Conservation (phyloP, 1,140 invertebrate species). For the Nixonia krombeini region DNA sequence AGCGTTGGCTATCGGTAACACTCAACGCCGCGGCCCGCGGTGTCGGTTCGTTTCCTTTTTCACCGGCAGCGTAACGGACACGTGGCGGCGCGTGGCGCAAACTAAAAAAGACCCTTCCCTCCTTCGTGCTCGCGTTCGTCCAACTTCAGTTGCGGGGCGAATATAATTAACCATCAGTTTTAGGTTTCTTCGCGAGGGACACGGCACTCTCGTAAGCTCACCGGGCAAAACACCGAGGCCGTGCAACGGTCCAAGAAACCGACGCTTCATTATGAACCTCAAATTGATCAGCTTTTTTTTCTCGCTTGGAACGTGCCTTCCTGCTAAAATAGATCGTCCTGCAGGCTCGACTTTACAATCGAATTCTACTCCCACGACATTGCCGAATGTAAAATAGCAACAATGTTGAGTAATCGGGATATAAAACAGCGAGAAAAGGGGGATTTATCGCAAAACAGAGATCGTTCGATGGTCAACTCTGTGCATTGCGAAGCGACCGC, state of each 20-base stretch:
- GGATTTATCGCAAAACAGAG: not conserved
- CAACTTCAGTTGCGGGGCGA: slow-evolving; percentile 58
- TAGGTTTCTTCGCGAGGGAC: slow-evolving; percentile 62
- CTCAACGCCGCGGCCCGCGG: slow-evolving; percentile 36
- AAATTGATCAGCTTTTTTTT: slow-evolving; percentile 6
- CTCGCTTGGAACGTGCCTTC: too few species aligned
- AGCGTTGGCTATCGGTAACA: slow-evolving; percentile 61
- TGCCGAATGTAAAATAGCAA: too few species aligned
- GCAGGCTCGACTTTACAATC: too few species aligned
- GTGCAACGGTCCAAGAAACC: slow-evolving; percentile 14
- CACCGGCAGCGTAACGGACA: slow-evolving; percentile 53
- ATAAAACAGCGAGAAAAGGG: too few species aligned
- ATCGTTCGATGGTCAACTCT: too few species aligned
- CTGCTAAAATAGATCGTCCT: too few species aligned
- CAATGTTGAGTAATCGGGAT: too few species aligned
- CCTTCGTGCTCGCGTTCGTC: slow-evolving; percentile 35
- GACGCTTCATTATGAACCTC: slow-evolving; percentile 18
- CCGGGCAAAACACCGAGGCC: slow-evolving; percentile 3
- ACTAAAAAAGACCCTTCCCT: slow-evolving; percentile 66
- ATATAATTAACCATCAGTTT: slow-evolving; percentile 72
- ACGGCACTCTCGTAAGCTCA: slow-evolving; percentile 31
- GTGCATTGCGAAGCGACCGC: too few species aligned
- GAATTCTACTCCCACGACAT: too few species aligned
- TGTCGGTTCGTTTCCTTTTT: slow-evolving; percentile 62
- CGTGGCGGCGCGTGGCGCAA: slow-evolving; percentile 70